These are phyloP conservation scores for Pimephales promelas DNA, from an alignment of 2,113 vertebrate species.

Conservation along the genomic window DNA sequence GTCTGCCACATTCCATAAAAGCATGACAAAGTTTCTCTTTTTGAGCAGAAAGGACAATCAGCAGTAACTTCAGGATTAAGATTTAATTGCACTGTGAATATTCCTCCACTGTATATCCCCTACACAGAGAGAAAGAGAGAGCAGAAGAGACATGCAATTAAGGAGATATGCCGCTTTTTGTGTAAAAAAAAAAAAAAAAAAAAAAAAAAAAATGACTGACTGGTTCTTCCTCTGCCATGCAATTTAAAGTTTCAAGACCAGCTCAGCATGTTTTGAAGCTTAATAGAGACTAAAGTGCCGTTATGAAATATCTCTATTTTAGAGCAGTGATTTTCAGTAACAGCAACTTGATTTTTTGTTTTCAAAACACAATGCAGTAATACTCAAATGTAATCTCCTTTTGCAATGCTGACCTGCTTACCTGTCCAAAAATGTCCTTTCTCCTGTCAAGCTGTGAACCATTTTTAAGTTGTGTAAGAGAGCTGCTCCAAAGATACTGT, in stretches of 20 bases:
- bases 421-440: background rate
- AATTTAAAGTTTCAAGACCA: constrained; percentile 2
- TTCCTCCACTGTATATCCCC: background rate
- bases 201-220: constrained; percentile 17
- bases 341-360: background rate
- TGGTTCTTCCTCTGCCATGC: background rate
- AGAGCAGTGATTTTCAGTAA: background rate
- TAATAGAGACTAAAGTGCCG: background rate
- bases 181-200: no score
- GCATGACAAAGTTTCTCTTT: background rate
- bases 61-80: background rate
- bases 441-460: background rate
- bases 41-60: background rate
- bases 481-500: background rate
- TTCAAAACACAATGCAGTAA: background rate
- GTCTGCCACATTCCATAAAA: no score
- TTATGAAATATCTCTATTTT: constrained; percentile 3
- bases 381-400: background rate
- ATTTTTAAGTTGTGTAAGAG: constrained; percentile 1
- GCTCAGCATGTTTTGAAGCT: constrained; percentile 18
- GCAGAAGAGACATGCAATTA: background rate
- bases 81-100: background rate
- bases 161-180: background rate
- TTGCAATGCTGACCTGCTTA: background rate
- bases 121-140: background rate